These are phyloP conservation scores for Aeoliscus strigatus DNA, from an alignment of 2,797 vertebrate genomes.

Conservation along the genomic window DNA sequence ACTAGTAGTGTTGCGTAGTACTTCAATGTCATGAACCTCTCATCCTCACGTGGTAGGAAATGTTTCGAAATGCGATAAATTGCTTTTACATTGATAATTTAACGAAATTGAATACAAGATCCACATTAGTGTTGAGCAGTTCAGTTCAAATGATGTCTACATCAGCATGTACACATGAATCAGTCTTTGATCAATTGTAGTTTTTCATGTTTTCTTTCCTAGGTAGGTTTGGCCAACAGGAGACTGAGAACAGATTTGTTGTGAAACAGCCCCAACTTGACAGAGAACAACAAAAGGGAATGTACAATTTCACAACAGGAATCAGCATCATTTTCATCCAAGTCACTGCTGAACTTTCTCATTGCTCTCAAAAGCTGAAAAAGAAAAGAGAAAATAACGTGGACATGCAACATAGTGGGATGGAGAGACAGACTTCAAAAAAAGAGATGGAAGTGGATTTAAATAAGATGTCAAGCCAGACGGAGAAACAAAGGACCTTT, in stretches of 20 bases:
- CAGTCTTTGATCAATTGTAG: constrained; percentile 1
- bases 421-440: constrained; percentile 22
- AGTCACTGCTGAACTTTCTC: constrained; percentile 47
- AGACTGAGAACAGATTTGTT: constrained; percentile 25
- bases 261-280: constrained; percentile 39
- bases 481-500: constrained; percentile 47
- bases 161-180: too few relatives aligned
- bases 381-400: constrained; percentile 27
- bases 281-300: constrained; percentile 58
- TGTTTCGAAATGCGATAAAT: too few relatives aligned
- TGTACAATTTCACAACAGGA: constrained; percentile 63
- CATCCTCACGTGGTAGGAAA: too few relatives aligned
- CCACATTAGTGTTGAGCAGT: too few relatives aligned
- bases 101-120: too few relatives aligned
- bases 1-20: not conserved
- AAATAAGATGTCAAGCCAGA: constrained; percentile 40
- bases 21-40: too few relatives aligned
- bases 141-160: too few relatives aligned
- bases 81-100: too few relatives aligned
- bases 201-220: constrained; percentile 17
- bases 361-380: constrained; percentile 52
- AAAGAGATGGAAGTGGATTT: constrained; percentile 26
- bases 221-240: constrained; percentile 52
- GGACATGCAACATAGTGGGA: constrained; percentile 52
- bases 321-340: constrained; percentile 59